These are phyloP conservation scores for Lindbergichthys nudifrons DNA, from an alignment of 2,797 vertebrate genomes.

Conservation along the genomic window DNA sequence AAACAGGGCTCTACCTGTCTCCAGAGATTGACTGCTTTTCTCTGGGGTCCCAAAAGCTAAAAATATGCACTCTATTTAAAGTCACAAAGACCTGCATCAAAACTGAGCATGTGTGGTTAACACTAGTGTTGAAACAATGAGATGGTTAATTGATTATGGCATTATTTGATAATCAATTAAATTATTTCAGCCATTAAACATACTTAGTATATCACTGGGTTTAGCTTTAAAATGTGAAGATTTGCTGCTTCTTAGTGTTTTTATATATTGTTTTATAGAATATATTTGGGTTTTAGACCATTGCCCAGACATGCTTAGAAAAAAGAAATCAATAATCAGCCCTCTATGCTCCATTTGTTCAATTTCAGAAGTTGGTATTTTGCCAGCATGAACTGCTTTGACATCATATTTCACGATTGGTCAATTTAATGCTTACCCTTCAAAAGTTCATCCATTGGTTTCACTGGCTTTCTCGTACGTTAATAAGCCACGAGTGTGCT, in stretches of 20 bases:
- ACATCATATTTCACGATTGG: conserved; percentile 52
- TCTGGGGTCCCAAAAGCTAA: conserved; percentile 24
- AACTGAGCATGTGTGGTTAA: background rate
- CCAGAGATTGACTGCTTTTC: conserved; percentile 9
- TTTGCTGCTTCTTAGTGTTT: background rate
- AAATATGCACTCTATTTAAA: conserved; percentile 38
- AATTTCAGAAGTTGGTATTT: conserved; percentile 25
- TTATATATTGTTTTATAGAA: background rate
- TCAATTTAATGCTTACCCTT: conserved; percentile 48
- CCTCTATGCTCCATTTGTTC: background rate
- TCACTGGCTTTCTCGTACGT: conserved; percentile 46
- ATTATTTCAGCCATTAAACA: background rate
- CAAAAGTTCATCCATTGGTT: conserved; percentile 51
- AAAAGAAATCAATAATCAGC: background rate
- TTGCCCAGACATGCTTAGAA: background rate
- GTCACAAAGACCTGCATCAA: conserved; percentile 11
- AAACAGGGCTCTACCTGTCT: background rate
- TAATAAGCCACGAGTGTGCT: conserved; percentile 45
- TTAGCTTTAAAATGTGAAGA: background rate
- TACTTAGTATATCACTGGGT: background rate
- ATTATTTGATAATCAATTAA: background rate
- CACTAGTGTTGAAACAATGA: background rate
- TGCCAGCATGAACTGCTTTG: conserved; percentile 37
- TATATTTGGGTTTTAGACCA: background rate
- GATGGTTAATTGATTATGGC: background rate